Conservation (phyloP, 2,797 vertebrate species). For the Tenualosa ilisha region DNA sequence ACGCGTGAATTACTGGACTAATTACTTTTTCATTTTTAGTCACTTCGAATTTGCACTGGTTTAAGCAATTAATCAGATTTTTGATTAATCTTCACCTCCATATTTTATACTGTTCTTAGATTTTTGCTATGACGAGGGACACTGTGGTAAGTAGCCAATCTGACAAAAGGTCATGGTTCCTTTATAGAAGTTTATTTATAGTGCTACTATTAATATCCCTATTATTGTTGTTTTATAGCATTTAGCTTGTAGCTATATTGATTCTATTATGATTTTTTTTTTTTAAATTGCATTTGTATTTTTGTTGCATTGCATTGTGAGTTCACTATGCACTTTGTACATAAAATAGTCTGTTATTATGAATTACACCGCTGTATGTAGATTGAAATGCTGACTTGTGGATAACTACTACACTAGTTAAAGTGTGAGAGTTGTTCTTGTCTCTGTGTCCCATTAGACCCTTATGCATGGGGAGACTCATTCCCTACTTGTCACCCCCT, state of each 20-base stretch:
- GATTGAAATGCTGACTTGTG: no score
- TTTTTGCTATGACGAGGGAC: constrained; percentile 70
- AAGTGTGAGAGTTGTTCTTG: background rate
- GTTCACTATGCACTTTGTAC: background rate
- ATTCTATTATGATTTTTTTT: no score
- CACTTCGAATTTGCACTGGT: background rate
- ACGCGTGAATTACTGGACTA: background rate
- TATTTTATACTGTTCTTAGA: constrained; percentile 51
- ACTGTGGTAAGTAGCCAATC: constrained; percentile 67
- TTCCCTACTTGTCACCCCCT: constrained; percentile 69
- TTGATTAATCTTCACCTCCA: no score
- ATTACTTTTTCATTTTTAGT: constrained; percentile 39
- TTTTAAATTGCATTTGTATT: background rate
- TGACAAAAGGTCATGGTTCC: background rate
- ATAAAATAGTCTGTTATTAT: background rate
- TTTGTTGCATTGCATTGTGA: no score
- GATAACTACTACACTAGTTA: no score
- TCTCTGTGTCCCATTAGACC: constrained; percentile 55
- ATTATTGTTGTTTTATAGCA: no score
- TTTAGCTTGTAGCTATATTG: no score
- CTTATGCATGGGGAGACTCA: constrained; percentile 71
- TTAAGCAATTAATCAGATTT: background rate
- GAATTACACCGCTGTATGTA: no score
- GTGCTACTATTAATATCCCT: no score
- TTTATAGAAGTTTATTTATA: background rate